Evolutionary conservation across 1,140 invertebrate genomes (phyloP), one percentile per base, ranked within the genome.

Genomic region (Lepidurus couesii): DNA sequence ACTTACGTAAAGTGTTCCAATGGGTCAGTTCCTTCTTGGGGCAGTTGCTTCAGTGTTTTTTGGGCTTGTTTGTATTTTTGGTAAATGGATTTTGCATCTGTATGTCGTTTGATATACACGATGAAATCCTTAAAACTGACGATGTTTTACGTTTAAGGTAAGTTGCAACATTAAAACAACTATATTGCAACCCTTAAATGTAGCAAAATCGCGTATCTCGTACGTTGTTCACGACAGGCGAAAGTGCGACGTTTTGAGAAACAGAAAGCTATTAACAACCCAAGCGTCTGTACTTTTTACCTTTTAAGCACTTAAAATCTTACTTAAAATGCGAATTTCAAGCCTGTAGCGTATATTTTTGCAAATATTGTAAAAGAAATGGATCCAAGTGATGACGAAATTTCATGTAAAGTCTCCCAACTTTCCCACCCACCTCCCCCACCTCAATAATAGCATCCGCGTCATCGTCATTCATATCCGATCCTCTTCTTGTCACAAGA

Each of bases 41-140:
- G 53, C 21, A 65, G n/a, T 65, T 65, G n/a, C 53, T 21, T 65
- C 53, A 65, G n/a, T 65, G 53, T 65, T 65, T 65, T 65, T 65
- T 65, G 53, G 53, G 53, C 53, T 65, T 65, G 53, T 65, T 65
- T 65, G 53, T 65, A 65, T 65, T 65, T 65, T 65, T 65, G 53
- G 53, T 65, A 13, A 65, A 65, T 65, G 53, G 53, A 65, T 65
- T 65, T 65, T 65, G 53, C 53, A 65, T 65, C 53, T 65, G 53
- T 65, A 65, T 65, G 53, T 65, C 53, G n/a, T 65, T 65, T 13
- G 53, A 65, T 65, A 10, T 65, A 65, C 53, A 65, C 9, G 53
- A 65, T 65, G 53, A 21, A 65, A 65, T 65, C 53, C 53, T 21
- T 16, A 21, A 65, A 13, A n/a, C 10, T 65, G 53, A 65, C 16